Conservation (phyloP, 2,888 invertebrate species). For the Troides aeacus region DNA sequence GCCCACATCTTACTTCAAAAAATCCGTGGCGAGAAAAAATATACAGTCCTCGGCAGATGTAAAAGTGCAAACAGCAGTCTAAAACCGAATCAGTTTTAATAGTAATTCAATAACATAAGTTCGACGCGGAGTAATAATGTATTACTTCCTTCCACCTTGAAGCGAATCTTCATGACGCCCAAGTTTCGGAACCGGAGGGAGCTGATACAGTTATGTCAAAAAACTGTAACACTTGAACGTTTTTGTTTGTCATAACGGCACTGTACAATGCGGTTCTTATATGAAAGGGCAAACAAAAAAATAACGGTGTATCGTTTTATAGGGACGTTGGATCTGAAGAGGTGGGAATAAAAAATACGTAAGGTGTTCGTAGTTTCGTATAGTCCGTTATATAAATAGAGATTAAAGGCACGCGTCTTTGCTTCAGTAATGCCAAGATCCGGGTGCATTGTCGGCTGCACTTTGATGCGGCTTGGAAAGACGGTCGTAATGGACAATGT, state of each 20-base stretch:
- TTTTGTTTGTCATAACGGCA: slow-evolving; percentile 70
- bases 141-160: slow-evolving; percentile 79
- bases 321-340: slow-evolving; percentile 56
- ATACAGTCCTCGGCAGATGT: slow-evolving; percentile 67
- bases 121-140: slow-evolving; percentile 70
- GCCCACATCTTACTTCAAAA: slow-evolving; percentile 70
- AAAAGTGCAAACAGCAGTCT: slow-evolving; percentile 65
- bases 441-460: slow-evolving; percentile 59
- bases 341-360: slow-evolving; percentile 55
- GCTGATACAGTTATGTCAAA: slow-evolving; percentile 73
- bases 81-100: slow-evolving; percentile 68
- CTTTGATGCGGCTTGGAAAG: slow-evolving; percentile 76
- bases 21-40: slow-evolving; percentile 52
- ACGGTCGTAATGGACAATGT: slow-evolving; percentile 55
- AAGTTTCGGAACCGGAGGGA: slow-evolving; percentile 55
- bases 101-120: slow-evolving; percentile 80
- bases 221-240: slow-evolving; percentile 72
- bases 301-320: slow-evolving; percentile 70
- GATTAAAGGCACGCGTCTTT: slow-evolving; percentile 76
- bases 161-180: slow-evolving; percentile 46
- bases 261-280: slow-evolving; percentile 61
- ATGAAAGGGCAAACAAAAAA: slow-evolving; percentile 57
- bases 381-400: slow-evolving; percentile 76
- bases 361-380: slow-evolving; percentile 71
- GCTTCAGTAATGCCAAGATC: slow-evolving; percentile 49